Percentiles rank a stretch among this genome's conserved stretches.
phyloP scores from a whole-genome alignment of 2,888 invertebrate species.

The Gisinianus flammeolus region DNA sequence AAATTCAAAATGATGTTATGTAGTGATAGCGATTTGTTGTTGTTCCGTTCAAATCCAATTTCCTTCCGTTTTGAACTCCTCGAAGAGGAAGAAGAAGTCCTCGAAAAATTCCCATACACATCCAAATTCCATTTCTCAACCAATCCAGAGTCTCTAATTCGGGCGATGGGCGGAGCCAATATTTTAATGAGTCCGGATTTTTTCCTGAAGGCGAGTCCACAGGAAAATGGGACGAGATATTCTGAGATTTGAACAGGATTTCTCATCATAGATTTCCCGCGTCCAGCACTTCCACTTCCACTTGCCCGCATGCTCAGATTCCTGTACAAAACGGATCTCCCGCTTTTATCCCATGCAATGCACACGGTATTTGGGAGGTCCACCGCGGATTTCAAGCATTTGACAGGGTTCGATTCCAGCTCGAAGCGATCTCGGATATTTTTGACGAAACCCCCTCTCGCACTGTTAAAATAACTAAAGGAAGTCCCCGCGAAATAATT shows the following conservation, averaged over 20 bases:
- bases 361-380: background rate
- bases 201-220: slow-evolving; percentile 5
- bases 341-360: background rate
- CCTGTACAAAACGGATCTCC: background rate
- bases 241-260: background rate
- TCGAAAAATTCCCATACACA: slow-evolving; percentile 1
- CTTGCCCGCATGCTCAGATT: slow-evolving; percentile 1
- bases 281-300: too few species aligned
- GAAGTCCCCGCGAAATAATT: slow-evolving; percentile 1
- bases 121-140: background rate
- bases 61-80: too few species aligned
- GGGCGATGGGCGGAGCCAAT: background rate
- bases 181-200: background rate
- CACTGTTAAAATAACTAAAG: slow-evolving; percentile 1
- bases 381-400: background rate
- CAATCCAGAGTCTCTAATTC: background rate
- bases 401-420: background rate
- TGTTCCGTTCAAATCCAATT: too few species aligned
- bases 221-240: background rate
- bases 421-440: background rate
- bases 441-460: background rate
- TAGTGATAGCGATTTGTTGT: too few species aligned
- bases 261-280: too few species aligned
- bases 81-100: background rate
- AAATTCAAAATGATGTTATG: too few species aligned